Evolutionary conservation across 2,113 vertebrate species (phyloP).

Genomic region (Calyptommatus sinebrachiatus): DNA sequence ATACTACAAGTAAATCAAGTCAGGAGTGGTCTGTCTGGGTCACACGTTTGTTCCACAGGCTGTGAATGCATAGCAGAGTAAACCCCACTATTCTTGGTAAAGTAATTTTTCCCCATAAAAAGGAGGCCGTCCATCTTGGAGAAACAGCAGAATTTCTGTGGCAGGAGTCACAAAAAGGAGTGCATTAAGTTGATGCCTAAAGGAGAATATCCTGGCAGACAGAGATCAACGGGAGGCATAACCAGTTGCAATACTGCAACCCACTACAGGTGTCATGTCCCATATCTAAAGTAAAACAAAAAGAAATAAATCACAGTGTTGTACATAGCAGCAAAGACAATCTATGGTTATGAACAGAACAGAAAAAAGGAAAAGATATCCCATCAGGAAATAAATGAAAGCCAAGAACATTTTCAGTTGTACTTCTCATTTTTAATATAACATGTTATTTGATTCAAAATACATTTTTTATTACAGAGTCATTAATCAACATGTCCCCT

Average conservation of each 20-base stretch:
- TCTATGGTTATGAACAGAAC: neutral
- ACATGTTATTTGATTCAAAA: neutral
- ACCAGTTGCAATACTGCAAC: slow-evolving; percentile 91
- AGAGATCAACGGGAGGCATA: slow-evolving; percentile 84
- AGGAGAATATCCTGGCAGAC: slow-evolving; percentile 39
- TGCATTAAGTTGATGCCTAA: slow-evolving; percentile 48
- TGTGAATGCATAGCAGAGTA: neutral
- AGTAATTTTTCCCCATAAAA: slow-evolving; percentile 42
- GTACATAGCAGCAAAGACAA: neutral
- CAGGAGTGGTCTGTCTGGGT: slow-evolving; percentile 40
- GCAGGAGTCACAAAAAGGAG: slow-evolving; percentile 51
- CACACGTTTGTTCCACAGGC: slow-evolving; percentile 39
- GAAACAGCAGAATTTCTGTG: slow-evolving; percentile 56
- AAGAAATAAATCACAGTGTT: neutral
- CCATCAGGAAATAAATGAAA: too few relatives aligned
- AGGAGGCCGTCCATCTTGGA: slow-evolving; percentile 50
- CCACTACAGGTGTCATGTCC: slow-evolving; percentile 96
- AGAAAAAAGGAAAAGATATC: neutral
- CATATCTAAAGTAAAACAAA: slow-evolving; percentile 81
- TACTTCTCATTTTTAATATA: neutral
- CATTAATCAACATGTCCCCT: too few relatives aligned
- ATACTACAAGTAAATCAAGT: slow-evolving; percentile 50
- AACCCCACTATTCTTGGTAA: slow-evolving; percentile 33
- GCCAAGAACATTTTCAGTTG: neutral
- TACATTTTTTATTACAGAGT: neutral